These are phyloP conservation scores for Meles meles DNA, from an alignment of 2,113 vertebrate species.

Conservation along the genomic window DNA sequence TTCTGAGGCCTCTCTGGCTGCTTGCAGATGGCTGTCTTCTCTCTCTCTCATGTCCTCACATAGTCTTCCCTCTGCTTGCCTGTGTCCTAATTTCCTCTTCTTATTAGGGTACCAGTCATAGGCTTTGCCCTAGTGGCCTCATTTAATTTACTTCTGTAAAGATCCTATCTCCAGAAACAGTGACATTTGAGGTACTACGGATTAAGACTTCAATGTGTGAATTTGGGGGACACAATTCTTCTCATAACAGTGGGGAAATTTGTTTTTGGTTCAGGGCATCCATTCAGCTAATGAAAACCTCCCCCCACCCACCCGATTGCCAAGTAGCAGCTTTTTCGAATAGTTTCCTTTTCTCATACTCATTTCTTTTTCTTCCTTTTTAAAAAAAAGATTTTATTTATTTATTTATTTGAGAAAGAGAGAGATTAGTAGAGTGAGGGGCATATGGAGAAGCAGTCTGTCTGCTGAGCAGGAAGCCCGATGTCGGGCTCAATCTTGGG, in stretches of 20 bases:
- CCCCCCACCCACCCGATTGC: too few species aligned
- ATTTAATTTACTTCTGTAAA: background rate
- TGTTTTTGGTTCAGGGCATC: background rate
- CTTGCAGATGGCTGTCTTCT: background rate
- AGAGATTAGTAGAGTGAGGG: background rate
- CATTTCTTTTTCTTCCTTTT: background rate
- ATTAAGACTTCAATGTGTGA: background rate
- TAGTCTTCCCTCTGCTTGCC: rapidly evolving
- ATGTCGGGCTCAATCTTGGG: background rate
- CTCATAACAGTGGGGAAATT: background rate
- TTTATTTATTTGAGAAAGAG: background rate
- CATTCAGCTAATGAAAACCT: background rate
- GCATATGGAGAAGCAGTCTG: background rate
- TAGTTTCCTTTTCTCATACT: conserved; percentile 1
- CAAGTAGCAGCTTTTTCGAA: background rate
- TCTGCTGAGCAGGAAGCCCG: background rate
- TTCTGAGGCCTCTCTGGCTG: background rate
- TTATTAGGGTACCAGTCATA: background rate
- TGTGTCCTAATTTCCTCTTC: background rate
- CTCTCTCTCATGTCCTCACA: too few species aligned
- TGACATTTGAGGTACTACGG: background rate
- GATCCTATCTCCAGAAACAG: background rate
- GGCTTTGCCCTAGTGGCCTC: background rate
- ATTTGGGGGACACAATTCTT: background rate
- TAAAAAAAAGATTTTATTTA: background rate